Evolutionary conservation across 2,797 vertebrate genomes (phyloP).

Genomic region (Austrolebias charrua): DNA sequence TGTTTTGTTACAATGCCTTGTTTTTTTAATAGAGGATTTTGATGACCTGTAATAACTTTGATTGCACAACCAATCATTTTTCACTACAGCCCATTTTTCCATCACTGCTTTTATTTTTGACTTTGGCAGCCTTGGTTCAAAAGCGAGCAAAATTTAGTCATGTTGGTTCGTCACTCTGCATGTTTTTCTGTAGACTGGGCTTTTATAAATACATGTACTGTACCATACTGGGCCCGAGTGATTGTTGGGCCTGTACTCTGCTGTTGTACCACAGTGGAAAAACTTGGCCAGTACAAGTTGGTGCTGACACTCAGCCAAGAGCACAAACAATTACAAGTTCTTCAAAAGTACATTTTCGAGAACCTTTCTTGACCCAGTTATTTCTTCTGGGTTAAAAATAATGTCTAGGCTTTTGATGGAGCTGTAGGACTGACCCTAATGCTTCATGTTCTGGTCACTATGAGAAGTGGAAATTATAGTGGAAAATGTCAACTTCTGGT

Average conservation of each 20-base stretch:
- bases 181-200: conserved; percentile 9
- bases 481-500: background rate
- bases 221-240: conserved; percentile 13
- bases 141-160: background rate
- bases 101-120: no score
- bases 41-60: background rate
- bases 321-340: background rate
- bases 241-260: conserved; percentile 26
- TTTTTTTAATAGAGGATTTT: background rate
- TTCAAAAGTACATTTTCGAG: conserved; percentile 5
- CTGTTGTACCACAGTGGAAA: conserved; percentile 39
- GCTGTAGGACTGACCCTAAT: conserved; percentile 2
- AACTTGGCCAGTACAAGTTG: conserved; percentile 14
- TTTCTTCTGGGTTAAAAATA: conserved; percentile 6
- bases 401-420: background rate
- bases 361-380: background rate
- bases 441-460: background rate
- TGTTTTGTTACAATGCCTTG: background rate
- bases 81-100: no score
- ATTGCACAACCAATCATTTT: no score
- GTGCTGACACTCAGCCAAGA: conserved; percentile 1
- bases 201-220: conserved; percentile 33
- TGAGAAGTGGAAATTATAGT: background rate
- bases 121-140: no score
- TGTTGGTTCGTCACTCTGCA: conserved; percentile 16